A percentile compares a stretch with the other conserved stretches of the same genome.
phyloP scores from a whole-genome alignment of 1,140 invertebrate genomes.

The Drosophila jambulina region DNA sequence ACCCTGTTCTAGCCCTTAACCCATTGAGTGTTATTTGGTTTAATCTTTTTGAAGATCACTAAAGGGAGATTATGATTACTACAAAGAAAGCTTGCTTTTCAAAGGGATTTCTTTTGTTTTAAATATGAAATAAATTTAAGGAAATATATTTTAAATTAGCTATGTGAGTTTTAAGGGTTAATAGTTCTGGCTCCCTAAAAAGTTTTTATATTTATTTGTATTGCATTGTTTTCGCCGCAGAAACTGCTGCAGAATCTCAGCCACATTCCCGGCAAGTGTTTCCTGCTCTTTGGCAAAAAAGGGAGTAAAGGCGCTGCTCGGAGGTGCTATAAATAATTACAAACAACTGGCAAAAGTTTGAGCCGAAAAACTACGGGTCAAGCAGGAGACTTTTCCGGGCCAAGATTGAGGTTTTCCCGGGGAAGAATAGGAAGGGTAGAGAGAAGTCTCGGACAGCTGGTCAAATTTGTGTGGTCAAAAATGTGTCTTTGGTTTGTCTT shows the following conservation, averaged over 20 bases:
- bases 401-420: background rate
- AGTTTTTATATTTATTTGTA: constrained; percentile 2
- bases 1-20: background rate
- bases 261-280: constrained; percentile 12
- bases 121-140: too few relatives aligned
- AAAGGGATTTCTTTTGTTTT: background rate
- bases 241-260: constrained; percentile 20
- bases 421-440: background rate
- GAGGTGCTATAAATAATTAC: constrained; percentile 78
- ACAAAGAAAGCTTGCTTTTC: background rate
- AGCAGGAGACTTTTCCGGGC: constrained; percentile 2
- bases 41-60: background rate
- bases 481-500: constrained; percentile 16
- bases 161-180: background rate
- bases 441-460: constrained; percentile 2
- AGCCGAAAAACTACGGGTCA: constrained; percentile 36
- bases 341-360: constrained; percentile 65
- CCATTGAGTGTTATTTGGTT: background rate
- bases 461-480: constrained; percentile 26
- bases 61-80: background rate
- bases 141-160: background rate
- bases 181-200: background rate
- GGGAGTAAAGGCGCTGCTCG: constrained; percentile 7
- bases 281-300: constrained; percentile 6
- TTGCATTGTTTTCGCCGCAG: constrained; percentile 15